These are phyloP conservation scores for Neomonachus schauinslandi DNA, from an alignment of 2,113 vertebrate genomes.

Conservation along the genomic window DNA sequence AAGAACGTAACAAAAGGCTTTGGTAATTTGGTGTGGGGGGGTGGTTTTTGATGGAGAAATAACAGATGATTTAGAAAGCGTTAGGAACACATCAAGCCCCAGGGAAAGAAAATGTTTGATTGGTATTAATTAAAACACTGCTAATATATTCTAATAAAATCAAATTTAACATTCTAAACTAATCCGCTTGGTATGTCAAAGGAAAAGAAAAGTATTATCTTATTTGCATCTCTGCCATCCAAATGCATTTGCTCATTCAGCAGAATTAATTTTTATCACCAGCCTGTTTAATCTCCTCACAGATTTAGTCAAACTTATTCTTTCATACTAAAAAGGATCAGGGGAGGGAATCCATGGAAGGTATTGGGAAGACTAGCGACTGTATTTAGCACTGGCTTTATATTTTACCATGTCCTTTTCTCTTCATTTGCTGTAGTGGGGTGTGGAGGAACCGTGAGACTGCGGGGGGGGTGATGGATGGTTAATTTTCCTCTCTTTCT, in stretches of 20 bases:
- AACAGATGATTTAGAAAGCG: slow-evolving; percentile 71
- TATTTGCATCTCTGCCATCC: slow-evolving; percentile 54
- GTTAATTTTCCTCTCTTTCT: slow-evolving; percentile 63
- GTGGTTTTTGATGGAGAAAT: neutral
- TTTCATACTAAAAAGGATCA: slow-evolving; percentile 80
- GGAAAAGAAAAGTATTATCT: slow-evolving; percentile 54
- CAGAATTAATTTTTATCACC: slow-evolving; percentile 80
- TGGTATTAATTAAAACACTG: slow-evolving; percentile 75
- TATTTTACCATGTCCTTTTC: slow-evolving; percentile 81
- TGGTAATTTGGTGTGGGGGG: slow-evolving; percentile 28
- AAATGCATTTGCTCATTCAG: slow-evolving; percentile 66
- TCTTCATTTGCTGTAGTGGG: slow-evolving; percentile 63
- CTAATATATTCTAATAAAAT: slow-evolving; percentile 75
- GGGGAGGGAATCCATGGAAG: slow-evolving; percentile 48
- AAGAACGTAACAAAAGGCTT: slow-evolving; percentile 72
- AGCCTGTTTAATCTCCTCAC: slow-evolving; percentile 81
- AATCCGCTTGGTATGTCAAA: slow-evolving; percentile 72
- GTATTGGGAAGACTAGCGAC: slow-evolving; percentile 68
- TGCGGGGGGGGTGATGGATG: slow-evolving; percentile 55
- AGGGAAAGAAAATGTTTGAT: slow-evolving; percentile 75
- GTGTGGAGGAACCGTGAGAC: neutral
- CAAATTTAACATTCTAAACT: slow-evolving; percentile 69
- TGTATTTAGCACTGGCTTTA: slow-evolving; percentile 59
- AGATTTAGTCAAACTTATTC: slow-evolving; percentile 80
- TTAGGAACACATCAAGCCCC: slow-evolving; percentile 47